Evolutionary conservation across 1,140 invertebrate genomes (phyloP), one percentile per base, ranked within the genome.

Genomic region (Heliconius eleuchia): DNA sequence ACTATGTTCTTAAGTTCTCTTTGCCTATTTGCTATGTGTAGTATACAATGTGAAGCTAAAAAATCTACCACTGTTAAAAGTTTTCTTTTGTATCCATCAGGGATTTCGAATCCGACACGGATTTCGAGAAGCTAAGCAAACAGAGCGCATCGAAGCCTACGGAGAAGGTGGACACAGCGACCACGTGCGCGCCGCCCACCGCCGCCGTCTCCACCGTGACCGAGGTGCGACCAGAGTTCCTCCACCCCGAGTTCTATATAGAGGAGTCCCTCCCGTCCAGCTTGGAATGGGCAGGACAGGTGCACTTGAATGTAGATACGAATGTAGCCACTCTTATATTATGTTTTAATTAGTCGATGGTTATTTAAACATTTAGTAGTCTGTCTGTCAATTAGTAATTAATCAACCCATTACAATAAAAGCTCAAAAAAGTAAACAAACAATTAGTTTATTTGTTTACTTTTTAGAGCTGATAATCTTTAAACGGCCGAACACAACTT

Each of bases 231-330:
- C 87, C 91, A 80, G 97, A 97, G 92, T 98, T 97, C 93, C 95
- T 96, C 86, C 96, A 96, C 85, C 96, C 97, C 76, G 97, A 98
- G 86, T 98, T 97, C 96, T 98, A 98, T 95, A 97, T 98, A 94
- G 97, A 98, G 88, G 97, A 98, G 91, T 98, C 97, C 77, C 93
- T 97, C 91, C 96, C 96, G 66, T 96, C 96, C 87, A 97, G 96
- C 90, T 95, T 96, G 90, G 96, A 95, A 89, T 96, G 96, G 92
- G 95, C 95, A 77, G 86, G 91, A 89, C 92, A 94, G 92, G 94
- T 94, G 92, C 88, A 88, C 84, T 74, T 74, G 81, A 75, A 77
- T 77, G 55, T 72, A 88, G 55, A 75, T 73, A 72, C 77, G 52
- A 42, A 42, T 55, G 19, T 55, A 55, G 52, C 42, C 42, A 46